A percentile compares a stretch with the other conserved stretches of the same genome.
phyloP scores from a whole-genome alignment of 2,797 vertebrate species.

The Loriculus beryllinus region DNA sequence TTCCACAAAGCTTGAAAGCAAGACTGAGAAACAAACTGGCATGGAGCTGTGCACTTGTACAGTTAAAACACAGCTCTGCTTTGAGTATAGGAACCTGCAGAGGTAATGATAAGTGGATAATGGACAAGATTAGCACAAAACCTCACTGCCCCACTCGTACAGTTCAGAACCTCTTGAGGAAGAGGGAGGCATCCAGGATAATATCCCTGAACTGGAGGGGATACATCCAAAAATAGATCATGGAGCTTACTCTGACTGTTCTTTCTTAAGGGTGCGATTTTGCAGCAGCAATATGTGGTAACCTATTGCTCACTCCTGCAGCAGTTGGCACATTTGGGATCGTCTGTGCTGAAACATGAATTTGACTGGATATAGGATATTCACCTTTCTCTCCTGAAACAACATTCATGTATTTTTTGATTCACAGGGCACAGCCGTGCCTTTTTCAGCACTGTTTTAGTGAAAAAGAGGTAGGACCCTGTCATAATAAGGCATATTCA shows the following conservation, averaged over 20 bases:
- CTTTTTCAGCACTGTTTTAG: background rate
- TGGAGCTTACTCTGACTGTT: background rate
- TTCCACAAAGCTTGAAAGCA: background rate
- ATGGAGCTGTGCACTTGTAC: background rate
- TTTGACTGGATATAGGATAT: background rate
- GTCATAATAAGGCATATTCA: background rate
- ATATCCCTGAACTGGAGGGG: background rate
- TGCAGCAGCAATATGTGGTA: background rate
- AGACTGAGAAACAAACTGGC: background rate
- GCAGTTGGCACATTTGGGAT: background rate
- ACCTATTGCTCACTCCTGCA: background rate
- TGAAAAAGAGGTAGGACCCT: background rate
- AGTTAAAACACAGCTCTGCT: background rate
- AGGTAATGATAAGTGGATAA: background rate
- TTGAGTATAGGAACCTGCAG: background rate
- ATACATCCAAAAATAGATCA: background rate
- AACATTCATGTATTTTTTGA: background rate
- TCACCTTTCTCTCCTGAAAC: background rate
- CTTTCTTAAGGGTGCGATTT: background rate
- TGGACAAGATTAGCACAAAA: background rate
- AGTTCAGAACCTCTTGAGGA: background rate
- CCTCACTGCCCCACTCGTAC: background rate
- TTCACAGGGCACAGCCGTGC: background rate
- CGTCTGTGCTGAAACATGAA: background rate
- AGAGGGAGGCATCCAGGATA: background rate